Percentiles rank a stretch among this genome's conserved stretches.
Evolutionary conservation across 23 tunicate genomes (phyloP).

Genomic region (Trididemnum clinides): DNA sequence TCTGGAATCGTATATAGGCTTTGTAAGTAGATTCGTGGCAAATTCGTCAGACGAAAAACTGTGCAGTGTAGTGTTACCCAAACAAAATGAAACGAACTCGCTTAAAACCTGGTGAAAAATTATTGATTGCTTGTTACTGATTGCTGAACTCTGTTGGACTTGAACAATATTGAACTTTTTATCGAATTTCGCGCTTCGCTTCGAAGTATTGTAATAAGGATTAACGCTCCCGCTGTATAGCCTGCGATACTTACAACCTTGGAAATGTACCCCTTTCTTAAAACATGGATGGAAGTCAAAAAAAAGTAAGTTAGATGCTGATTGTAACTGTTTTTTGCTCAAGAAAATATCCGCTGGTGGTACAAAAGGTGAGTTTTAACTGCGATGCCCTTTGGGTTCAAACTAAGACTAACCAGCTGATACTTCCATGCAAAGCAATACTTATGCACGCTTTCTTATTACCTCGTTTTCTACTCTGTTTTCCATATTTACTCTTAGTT

Average conservation of each 20-base stretch:
- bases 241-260: not conserved
- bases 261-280: conserved; percentile 50
- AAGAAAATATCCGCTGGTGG: too few species aligned
- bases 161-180: not conserved
- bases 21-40: not conserved
- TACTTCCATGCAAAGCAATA: too few species aligned
- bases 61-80: not conserved
- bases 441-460: too few species aligned
- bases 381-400: too few species aligned
- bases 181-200: not conserved
- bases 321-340: too few species aligned
- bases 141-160: not conserved
- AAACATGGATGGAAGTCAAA: conserved; percentile 49
- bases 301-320: conserved; percentile 33
- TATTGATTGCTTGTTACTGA: conserved; percentile 2
- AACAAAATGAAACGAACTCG: conserved; percentile 27
- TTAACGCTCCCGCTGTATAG: not conserved
- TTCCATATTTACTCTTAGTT: too few species aligned
- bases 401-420: too few species aligned
- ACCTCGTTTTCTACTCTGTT: too few species aligned
- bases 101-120: conserved; percentile 3
- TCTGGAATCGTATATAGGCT: too few species aligned
- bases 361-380: too few species aligned
- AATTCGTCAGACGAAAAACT: too few species aligned
- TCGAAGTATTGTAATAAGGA: too few species aligned